Evolutionary conservation across 37 sponge, comb jelly and placozoan species (phyloP), one percentile per base, ranked within the genome.

Genomic region (Spongilla lacustris): DNA sequence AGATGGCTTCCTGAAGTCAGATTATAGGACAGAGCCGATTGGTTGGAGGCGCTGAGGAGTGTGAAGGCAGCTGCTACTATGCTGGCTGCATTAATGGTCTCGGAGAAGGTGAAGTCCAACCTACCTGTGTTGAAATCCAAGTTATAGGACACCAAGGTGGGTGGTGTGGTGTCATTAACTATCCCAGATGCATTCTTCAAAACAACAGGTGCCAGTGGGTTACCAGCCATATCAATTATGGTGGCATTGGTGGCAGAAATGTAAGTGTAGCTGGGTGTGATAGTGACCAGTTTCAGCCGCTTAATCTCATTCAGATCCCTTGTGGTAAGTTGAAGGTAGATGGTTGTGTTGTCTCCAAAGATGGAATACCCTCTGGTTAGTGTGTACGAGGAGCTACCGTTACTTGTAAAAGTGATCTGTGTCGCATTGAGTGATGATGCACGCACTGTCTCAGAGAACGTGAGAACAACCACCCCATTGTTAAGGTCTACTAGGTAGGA

Each of bases 241-340:
- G 93, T 68, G 79, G 21, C 25, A 35, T 79, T 32, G 29, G 97
- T 91, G 24, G 88, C 76, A 23, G 93, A 76, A 36, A 97, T 78
- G 71, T 68, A 94, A 0, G 95, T 94, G 21, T 33, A 35, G 35
- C 83, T 78, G 0, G 25, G 50, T 67, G 17, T 29, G 22, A 76
- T 90, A 32, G 81, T 87, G 19, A 97, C 75, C 30, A 76, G 80
- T 26, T 87, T 81, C 32, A 83, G 68, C 67, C 94, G 71, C 77
- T 97, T 97, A 21, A 97, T 31, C 81, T 94, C 95, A 85, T 97
- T 92, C 25, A 94, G 76, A 67, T 97, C 97, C 50, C 23, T 70
- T n/a, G 69, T 84, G 11, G 87, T 66, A 0, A 97, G 69, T 29
- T 87, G 46, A 48, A 97, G 35, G 38, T 38, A 35, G 11, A 97